Evolutionary conservation across 2,888 invertebrate species (phyloP).

Genomic region (Scrobipalpa atriplicella): DNA sequence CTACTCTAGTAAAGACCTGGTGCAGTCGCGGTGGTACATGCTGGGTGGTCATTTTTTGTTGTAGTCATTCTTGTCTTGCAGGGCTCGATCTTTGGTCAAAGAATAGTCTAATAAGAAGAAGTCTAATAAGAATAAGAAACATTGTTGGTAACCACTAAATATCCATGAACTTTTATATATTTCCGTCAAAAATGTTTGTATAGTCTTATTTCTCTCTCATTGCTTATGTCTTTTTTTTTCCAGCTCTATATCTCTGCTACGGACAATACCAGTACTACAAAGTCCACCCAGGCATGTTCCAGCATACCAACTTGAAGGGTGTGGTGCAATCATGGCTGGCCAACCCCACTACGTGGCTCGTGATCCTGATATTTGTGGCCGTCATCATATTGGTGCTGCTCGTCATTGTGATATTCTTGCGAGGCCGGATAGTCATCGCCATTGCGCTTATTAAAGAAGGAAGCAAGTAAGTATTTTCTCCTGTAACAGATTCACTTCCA

Average conservation of each 20-base stretch:
- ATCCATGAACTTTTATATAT: too few relatives aligned
- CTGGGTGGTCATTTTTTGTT: constrained; percentile 85
- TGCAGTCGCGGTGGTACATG: constrained; percentile 87
- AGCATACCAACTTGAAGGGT: constrained; percentile 66
- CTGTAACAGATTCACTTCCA: too few relatives aligned
- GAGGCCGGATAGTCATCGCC: constrained; percentile 93
- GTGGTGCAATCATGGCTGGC: constrained; percentile 75
- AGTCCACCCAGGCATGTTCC: constrained; percentile 68
- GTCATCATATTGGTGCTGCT: constrained; percentile 85
- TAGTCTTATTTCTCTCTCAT: too few relatives aligned
- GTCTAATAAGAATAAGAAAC: too few relatives aligned
- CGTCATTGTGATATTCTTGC: constrained; percentile 90
- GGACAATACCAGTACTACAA: constrained; percentile 81
- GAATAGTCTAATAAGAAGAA: too few relatives aligned
- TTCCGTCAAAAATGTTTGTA: too few relatives aligned
- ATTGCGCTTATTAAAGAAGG: constrained; percentile 96
- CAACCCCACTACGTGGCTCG: constrained; percentile 87
- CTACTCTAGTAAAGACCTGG: constrained; percentile 82
- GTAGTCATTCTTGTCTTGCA: constrained; percentile 86
- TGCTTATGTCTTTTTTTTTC: constrained; percentile 40
- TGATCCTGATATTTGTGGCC: constrained; percentile 85
- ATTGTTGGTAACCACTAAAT: too few relatives aligned
- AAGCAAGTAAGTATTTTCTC: constrained; percentile 86
- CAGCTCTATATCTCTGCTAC: constrained; percentile 84
- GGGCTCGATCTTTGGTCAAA: constrained; percentile 87